Base-by-base conservation (phyloP, 2,797 vertebrate genomes). In the Acrocephalus scirpaceus region DNA sequence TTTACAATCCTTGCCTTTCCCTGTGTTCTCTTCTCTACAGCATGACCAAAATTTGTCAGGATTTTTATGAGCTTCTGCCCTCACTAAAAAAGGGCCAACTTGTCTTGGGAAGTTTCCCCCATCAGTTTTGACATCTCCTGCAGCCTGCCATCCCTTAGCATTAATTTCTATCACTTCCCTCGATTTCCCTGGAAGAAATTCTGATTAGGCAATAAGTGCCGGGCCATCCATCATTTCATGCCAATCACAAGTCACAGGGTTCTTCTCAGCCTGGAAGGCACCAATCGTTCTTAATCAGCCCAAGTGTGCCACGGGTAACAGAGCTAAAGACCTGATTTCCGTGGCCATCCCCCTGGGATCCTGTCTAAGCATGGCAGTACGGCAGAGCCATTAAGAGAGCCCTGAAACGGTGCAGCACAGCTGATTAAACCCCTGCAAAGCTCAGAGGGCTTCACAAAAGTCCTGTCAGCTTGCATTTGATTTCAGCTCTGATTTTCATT, bases 401-500 rank as follows among this genome's bases (percentile, higher is more conserved):
- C 36, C 5, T 42, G 57, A 50, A 60, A 53, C 4, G 4, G 34
- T n/a, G 54, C 76, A 54, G 74, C 51, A 51, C 16, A 50, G 82
- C 78, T 50, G 81, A 81, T 80, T 83, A 88, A 92, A 94, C 65
- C 69, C 58, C 78, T 69, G 69, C 65, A 44, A 40, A 83, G 73
- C 69, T 91, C 54, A 4, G 50, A 57, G 18, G 56, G 65, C 69
- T 95, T 83, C 70, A 66, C 58, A 34, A 60, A 94, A 94, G 54
- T 80, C 75, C 48, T 44, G 79, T 78, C 93, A 91, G 75, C 48
- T 54, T 22, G 54, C 27, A 3, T 88, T 94, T 86, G 66, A 83
- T 94, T 91, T 93, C 66, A 40, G 82, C 65, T 83, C 70, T 81
- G 86, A 86, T 72, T 96, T 90, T 84, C 73, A 36, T 91, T 95